These are phyloP conservation scores for Dolichallabes microphthalmus DNA, from an alignment of 2,113 vertebrate genomes.

Conservation along the genomic window DNA sequence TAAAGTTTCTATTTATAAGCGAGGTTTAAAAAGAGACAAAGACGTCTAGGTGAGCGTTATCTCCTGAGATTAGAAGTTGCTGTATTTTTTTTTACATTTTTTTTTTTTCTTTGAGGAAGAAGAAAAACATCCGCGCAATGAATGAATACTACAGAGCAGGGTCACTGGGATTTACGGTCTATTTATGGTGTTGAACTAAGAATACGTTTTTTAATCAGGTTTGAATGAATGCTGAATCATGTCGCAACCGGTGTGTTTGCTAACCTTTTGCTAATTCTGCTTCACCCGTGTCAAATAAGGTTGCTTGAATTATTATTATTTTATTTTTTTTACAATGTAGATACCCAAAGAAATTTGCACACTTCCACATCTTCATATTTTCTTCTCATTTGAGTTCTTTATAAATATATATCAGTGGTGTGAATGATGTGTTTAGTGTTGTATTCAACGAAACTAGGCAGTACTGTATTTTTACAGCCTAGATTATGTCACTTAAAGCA, in stretches of 20 bases:
- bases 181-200: not conserved
- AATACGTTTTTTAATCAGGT: not conserved
- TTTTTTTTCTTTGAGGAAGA: constrained; percentile 9
- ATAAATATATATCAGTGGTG: not conserved
- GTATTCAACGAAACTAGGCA: constrained; percentile 17
- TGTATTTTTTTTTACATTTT: not conserved
- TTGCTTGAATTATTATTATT: not conserved
- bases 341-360: constrained; percentile 28
- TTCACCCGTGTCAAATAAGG: not conserved
- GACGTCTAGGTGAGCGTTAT: not conserved
- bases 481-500: constrained; percentile 36
- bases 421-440: constrained; percentile 15
- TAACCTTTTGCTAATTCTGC: not conserved
- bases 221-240: constrained; percentile 4
- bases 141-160: constrained; percentile 11
- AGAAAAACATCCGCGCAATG: not conserved
- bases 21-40: constrained; percentile 21
- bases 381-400: constrained; percentile 16
- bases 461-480: constrained; percentile 9
- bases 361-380: constrained; percentile 9
- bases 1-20: constrained; percentile 44
- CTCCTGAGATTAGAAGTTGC: constrained; percentile 15
- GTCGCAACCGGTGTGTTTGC: not conserved
- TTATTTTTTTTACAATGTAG: not conserved
- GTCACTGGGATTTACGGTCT: not conserved